These are phyloP conservation scores for Trematomus loennbergii DNA, from an alignment of 2,113 vertebrate species.

Conservation along the genomic window DNA sequence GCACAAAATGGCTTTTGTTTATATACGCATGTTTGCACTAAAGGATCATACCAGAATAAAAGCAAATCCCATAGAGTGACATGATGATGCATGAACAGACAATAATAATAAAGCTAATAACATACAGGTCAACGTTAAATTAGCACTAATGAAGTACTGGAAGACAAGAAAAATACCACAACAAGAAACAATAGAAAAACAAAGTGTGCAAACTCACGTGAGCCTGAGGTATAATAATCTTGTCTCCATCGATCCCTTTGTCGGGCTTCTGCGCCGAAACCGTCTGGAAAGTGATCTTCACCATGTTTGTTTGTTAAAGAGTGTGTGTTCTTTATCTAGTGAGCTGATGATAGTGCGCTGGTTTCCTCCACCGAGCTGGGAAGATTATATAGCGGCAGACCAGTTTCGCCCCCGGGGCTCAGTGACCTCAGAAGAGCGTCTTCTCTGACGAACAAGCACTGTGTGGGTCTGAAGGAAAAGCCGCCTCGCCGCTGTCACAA, in stretches of 20 bases:
- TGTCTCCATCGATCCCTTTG: conserved; percentile 81
- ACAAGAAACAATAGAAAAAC: conserved; percentile 38
- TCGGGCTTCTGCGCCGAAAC: conserved; percentile 87
- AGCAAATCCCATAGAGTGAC: not conserved
- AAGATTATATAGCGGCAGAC: conserved; percentile 64
- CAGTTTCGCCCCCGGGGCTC: conserved; percentile 67
- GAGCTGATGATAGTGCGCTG: conserved; percentile 52
- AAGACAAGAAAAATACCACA: conserved; percentile 19
- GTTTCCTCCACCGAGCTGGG: conserved; percentile 35
- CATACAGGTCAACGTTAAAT: not conserved
- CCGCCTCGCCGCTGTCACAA: conserved; percentile 71
- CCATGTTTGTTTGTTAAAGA: conserved; percentile 82
- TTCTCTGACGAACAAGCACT: conserved; percentile 73
- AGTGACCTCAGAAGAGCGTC: conserved; percentile 78
- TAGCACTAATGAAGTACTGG: not conserved
- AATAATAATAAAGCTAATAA: not conserved
- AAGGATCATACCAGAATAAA: not conserved
- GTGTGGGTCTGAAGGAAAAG: conserved; percentile 77
- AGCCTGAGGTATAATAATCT: conserved; percentile 84
- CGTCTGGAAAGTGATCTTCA: conserved; percentile 92
- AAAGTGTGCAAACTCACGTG: conserved; percentile 79
- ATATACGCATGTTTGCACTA: not conserved
- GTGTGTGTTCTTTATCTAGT: conserved; percentile 35
- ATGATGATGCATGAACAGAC: conserved; percentile 4
- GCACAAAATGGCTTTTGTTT: not conserved